A percentile compares a stretch with the other conserved stretches of the same genome.
Conservation (phyloP, 2,797 vertebrate species). For the Neoniphon sammara region DNA sequence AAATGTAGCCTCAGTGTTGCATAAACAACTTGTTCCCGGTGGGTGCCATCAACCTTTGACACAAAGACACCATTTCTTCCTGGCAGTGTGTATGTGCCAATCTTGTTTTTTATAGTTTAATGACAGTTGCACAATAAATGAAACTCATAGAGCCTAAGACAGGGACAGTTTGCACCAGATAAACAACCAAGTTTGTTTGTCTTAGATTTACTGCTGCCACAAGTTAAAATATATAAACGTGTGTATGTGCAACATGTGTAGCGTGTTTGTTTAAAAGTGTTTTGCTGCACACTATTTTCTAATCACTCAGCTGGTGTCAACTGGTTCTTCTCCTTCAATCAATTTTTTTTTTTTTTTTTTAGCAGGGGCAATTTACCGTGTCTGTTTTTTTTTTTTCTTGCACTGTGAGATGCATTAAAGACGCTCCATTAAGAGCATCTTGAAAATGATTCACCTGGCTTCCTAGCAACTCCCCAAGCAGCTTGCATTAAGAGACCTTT, state of each 20-base stretch:
- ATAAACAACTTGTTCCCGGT: background rate
- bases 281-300: constrained; percentile 23
- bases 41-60: constrained; percentile 6
- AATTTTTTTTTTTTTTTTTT: constrained; percentile 22
- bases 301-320: constrained; percentile 39
- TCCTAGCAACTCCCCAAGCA: constrained; percentile 81
- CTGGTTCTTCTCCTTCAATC: constrained; percentile 19
- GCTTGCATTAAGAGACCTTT: constrained; percentile 54
- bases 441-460: constrained; percentile 59
- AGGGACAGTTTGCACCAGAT: background rate
- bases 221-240: too few species aligned
- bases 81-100: background rate
- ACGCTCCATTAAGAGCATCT: constrained; percentile 60
- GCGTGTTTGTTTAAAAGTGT: background rate
- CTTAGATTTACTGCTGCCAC: too few species aligned
- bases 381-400: constrained; percentile 33
- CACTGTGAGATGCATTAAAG: constrained; percentile 25
- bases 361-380: constrained; percentile 23
- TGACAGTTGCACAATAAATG: constrained; percentile 31
- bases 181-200: background rate
- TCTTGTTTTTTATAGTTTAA: constrained; percentile 25
- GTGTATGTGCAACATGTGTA: background rate
- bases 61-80: background rate
- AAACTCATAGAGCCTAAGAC: background rate
- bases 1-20: background rate